These are phyloP conservation scores for Lepidurus couesii DNA, from an alignment of 1,140 invertebrate species.

Conservation along the genomic window DNA sequence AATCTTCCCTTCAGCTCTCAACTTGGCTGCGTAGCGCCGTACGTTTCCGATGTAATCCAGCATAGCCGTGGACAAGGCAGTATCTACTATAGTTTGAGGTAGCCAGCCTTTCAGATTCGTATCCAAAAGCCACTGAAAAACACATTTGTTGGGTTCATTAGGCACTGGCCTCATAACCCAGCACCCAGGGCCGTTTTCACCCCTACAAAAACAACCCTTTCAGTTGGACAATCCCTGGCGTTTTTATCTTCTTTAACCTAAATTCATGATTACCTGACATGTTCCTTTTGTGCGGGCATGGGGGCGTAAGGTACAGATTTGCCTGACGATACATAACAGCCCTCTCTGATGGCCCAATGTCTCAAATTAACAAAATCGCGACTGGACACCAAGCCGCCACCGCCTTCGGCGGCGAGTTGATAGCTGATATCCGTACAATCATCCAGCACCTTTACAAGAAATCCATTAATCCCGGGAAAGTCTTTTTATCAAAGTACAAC, in stretches of 20 bases:
- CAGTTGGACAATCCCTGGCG: neutral
- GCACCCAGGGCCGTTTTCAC: constrained; percentile 64
- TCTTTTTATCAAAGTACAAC: constrained; percentile 32
- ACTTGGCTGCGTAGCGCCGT: constrained; percentile 36
- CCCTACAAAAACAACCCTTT: constrained; percentile 40
- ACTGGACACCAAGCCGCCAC: constrained; percentile 66
- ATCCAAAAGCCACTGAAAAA: constrained; percentile 65
- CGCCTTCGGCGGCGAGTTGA: constrained; percentile 66
- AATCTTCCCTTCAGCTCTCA: constrained; percentile 26
- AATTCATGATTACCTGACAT: constrained; percentile 52
- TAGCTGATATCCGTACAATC: constrained; percentile 72
- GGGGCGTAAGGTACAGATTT: constrained; percentile 51
- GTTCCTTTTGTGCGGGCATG: constrained; percentile 54
- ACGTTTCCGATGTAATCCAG: constrained; percentile 51
- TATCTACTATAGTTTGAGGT: constrained; percentile 58
- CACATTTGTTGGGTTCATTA: constrained; percentile 52
- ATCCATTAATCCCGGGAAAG: constrained; percentile 33
- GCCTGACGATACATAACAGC: constrained; percentile 51
- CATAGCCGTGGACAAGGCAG: constrained; percentile 52
- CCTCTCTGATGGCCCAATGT: constrained; percentile 52
- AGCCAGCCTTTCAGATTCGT: constrained; percentile 67
- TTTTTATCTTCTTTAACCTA: constrained; percentile 25
- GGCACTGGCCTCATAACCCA: constrained; percentile 55
- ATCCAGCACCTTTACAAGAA: constrained; percentile 52
- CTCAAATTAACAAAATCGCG: constrained; percentile 80